These are phyloP conservation scores for Sycobia sp. DNA, from an alignment of 1,140 invertebrate genomes.

Conservation along the genomic window DNA sequence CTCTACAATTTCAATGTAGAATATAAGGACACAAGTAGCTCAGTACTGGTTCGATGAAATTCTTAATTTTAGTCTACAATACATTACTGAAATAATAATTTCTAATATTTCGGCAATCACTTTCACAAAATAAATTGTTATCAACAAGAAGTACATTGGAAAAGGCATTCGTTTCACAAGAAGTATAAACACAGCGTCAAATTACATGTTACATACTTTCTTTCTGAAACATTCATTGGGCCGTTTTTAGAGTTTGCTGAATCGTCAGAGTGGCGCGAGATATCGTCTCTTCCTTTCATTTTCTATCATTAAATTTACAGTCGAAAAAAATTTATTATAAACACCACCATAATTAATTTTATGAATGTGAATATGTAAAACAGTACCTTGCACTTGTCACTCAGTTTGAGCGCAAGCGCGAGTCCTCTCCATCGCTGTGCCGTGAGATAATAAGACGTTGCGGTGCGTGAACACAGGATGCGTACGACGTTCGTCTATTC, in stretches of 20 bases:
- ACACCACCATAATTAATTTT: slow-evolving; percentile 38
- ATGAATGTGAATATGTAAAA: slow-evolving; percentile 56
- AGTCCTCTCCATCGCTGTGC: slow-evolving; percentile 61
- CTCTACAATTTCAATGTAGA: too few relatives aligned
- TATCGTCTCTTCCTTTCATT: slow-evolving; percentile 30
- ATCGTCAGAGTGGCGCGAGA: slow-evolving; percentile 39
- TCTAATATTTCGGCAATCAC: too few relatives aligned
- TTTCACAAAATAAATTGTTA: neutral
- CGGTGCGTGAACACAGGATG: slow-evolving; percentile 64
- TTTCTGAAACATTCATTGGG: slow-evolving; percentile 8
- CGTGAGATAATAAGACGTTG: slow-evolving; percentile 52
- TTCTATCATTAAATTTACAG: neutral
- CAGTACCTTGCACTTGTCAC: slow-evolving; percentile 68
- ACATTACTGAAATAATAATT: too few relatives aligned
- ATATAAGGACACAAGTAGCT: too few relatives aligned
- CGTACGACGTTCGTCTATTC: slow-evolving; percentile 20
- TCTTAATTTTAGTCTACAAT: too few relatives aligned
- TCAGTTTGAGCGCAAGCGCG: slow-evolving; percentile 67
- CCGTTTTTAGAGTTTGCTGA: neutral
- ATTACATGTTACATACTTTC: slow-evolving; percentile 8
- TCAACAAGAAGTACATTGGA: neutral
- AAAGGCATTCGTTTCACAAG: slow-evolving; percentile 1
- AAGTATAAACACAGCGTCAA: slow-evolving; percentile 5
- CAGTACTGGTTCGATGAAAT: too few relatives aligned
- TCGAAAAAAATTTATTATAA: slow-evolving; percentile 9